Percentiles rank a stretch among this genome's conserved stretches.
Evolutionary conservation across 2,113 vertebrate species (phyloP).

Genomic region (Microtus montanus): DNA sequence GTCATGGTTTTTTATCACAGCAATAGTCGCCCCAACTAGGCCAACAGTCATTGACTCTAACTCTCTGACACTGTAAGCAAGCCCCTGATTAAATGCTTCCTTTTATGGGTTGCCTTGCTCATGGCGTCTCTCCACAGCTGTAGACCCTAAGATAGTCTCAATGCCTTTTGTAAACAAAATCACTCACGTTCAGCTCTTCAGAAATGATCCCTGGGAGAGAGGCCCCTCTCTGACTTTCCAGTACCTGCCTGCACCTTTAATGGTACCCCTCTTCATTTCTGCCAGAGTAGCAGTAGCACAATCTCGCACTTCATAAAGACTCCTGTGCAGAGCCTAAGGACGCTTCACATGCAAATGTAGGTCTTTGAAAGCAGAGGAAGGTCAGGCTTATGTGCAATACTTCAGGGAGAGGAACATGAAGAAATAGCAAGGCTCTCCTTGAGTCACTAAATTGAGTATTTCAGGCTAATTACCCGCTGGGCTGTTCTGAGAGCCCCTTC

Average conservation of each 20-base stretch:
- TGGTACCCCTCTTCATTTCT: background rate
- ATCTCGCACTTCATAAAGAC: background rate
- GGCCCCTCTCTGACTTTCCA: background rate
- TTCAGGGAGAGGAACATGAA: background rate
- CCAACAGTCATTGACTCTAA: too few species aligned
- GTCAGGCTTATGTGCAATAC: background rate
- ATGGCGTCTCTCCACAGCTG: background rate
- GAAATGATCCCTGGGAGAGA: background rate
- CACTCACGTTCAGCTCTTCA: background rate
- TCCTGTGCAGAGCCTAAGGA: background rate
- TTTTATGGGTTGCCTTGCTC: too few species aligned
- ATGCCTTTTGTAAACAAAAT: background rate
- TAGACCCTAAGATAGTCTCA: background rate
- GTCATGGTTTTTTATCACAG: background rate
- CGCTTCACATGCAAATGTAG: background rate
- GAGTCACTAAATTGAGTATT: background rate
- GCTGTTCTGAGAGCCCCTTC: background rate
- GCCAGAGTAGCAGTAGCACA: background rate
- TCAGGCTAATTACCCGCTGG: background rate
- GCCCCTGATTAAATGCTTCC: background rate
- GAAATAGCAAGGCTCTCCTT: background rate
- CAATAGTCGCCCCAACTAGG: background rate
- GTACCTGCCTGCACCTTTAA: background rate
- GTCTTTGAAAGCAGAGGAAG: background rate
- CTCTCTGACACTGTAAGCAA: background rate